phyloP scores from a whole-genome alignment of 1,140 invertebrate species.

The Heliothis virescens region DNA sequence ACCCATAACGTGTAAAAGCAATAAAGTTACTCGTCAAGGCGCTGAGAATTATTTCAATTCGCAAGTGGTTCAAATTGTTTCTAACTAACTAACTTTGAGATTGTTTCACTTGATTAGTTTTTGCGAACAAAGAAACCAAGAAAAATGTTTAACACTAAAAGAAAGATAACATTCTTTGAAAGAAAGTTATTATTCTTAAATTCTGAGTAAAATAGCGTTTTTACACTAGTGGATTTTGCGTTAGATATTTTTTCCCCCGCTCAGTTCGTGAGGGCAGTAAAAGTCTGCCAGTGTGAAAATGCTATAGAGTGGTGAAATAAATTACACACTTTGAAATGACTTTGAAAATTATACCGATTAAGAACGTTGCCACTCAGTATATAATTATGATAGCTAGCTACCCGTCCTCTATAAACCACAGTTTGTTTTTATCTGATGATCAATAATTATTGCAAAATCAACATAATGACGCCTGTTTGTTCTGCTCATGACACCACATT shows the following conservation, averaged over 20 bases:
- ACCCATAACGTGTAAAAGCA: constrained; percentile 65
- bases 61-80: constrained; percentile 74
- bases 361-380: too few relatives aligned
- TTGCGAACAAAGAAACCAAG: constrained; percentile 51
- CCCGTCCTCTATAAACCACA: too few relatives aligned
- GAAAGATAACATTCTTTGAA: background rate
- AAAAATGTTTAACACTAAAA: constrained; percentile 25
- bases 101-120: constrained; percentile 73
- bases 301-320: background rate
- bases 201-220: too few relatives aligned
- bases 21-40: constrained; percentile 72
- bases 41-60: constrained; percentile 79
- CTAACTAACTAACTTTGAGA: constrained; percentile 74
- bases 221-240: too few relatives aligned
- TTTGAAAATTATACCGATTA: too few relatives aligned
- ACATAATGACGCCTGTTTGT: background rate
- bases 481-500: background rate
- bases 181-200: constrained; percentile 8
- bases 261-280: too few relatives aligned
- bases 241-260: too few relatives aligned
- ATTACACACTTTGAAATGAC: too few relatives aligned
- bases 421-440: background rate
- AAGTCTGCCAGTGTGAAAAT: too few relatives aligned
- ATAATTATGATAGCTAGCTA: too few relatives aligned
- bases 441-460: too few relatives aligned